Conservation (phyloP, 2,888 invertebrate genomes). For the Cryptocephalus primarius region DNA sequence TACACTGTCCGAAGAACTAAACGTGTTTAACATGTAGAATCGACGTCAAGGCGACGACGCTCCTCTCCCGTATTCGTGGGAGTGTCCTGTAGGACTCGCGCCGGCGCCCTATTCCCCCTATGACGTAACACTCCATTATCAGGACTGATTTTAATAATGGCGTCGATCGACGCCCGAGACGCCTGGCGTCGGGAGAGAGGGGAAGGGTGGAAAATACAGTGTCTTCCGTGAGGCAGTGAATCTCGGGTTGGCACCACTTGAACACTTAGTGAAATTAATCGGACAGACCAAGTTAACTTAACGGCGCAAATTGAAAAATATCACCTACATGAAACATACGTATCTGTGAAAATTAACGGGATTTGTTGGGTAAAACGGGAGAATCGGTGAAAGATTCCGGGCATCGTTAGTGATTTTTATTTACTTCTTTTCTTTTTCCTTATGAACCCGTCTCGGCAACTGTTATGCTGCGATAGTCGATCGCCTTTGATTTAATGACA, state of each 20-base stretch:
- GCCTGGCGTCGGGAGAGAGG: slow-evolving; percentile 11
- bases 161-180: slow-evolving; percentile 24
- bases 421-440: slow-evolving; percentile 5
- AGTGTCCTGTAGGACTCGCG: slow-evolving; percentile 27
- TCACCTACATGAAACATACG: slow-evolving; percentile 27
- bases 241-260: slow-evolving; percentile 30
- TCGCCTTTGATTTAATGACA: slow-evolving; percentile 1
- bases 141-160: slow-evolving; percentile 42
- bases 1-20: too few relatives aligned
- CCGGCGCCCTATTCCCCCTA: slow-evolving; percentile 32
- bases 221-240: slow-evolving; percentile 27
- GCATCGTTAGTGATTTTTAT: slow-evolving; percentile 12
- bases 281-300: slow-evolving; percentile 27
- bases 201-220: slow-evolving; percentile 15
- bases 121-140: slow-evolving; percentile 39
- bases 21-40: too few relatives aligned
- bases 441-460: neutral
- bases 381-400: slow-evolving; percentile 9
- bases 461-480: neutral
- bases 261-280: slow-evolving; percentile 37
- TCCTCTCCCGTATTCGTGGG: slow-evolving; percentile 17
- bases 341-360: slow-evolving; percentile 19
- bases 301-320: slow-evolving; percentile 33
- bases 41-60: too few relatives aligned
- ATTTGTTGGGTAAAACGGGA: slow-evolving; percentile 8